Conservation (phyloP, 2,888 invertebrate genomes). For the Heliconius sara region DNA sequence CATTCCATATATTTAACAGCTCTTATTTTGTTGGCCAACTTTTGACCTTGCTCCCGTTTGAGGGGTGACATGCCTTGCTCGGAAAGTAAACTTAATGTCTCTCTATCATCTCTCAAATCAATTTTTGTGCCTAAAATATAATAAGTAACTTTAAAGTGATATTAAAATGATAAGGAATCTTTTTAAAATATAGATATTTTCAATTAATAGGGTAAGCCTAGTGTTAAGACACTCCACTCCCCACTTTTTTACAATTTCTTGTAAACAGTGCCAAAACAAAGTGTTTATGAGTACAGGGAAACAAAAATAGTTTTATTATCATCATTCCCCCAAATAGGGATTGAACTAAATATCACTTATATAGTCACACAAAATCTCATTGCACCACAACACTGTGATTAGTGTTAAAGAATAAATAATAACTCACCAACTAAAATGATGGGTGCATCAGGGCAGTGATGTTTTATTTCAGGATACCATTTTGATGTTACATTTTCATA, state of each 20-base stretch:
- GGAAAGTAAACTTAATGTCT: constrained; percentile 94
- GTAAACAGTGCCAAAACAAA: neutral
- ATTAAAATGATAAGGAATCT: too few relatives aligned
- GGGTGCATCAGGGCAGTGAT: constrained; percentile 99
- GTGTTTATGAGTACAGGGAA: neutral
- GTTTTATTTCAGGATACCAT: constrained; percentile 99
- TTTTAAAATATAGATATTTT: too few relatives aligned
- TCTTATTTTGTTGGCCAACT: constrained; percentile 98
- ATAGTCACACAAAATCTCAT: neutral
- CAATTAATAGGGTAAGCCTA: neutral
- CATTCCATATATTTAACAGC: constrained; percentile 99
- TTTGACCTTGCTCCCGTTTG: constrained; percentile 98
- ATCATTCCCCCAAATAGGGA: neutral
- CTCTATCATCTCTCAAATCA: constrained; percentile 98
- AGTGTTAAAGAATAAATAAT: neutral
- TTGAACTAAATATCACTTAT: neutral
- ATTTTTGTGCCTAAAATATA: constrained; percentile 94
- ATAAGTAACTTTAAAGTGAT: too few relatives aligned
- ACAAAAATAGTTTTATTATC: neutral
- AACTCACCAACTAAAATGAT: constrained; percentile 97
- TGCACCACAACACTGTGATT: neutral
- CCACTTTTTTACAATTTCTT: neutral
- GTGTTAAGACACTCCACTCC: neutral
- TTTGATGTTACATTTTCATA: constrained; percentile 99
- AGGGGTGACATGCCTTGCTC: constrained; percentile 98